Percentiles rank a stretch among this genome's conserved stretches.
Conservation (phyloP, 2,888 invertebrate species). For the Noctua janthina region DNA sequence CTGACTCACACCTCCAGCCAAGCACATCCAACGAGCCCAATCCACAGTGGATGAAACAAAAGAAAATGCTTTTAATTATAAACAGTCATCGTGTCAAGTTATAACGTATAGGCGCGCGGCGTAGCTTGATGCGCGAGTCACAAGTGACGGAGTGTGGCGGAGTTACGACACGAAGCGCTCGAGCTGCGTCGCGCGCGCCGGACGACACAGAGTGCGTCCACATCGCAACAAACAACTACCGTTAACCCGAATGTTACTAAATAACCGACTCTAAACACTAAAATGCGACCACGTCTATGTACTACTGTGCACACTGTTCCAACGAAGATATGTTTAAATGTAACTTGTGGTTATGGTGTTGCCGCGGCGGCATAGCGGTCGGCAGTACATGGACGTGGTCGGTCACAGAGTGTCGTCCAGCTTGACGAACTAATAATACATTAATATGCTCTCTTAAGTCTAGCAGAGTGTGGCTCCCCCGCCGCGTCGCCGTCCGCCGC, state of each 20-base stretch:
- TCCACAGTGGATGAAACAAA: conserved; percentile 91
- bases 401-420: conserved; percentile 41
- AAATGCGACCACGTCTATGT: conserved; percentile 28
- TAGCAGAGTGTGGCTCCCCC: conserved; percentile 41
- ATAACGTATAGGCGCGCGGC: conserved; percentile 39
- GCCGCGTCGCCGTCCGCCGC: conserved; percentile 59
- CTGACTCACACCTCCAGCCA: conserved; percentile 85
- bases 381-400: conserved; percentile 24
- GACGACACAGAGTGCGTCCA: conserved; percentile 4
- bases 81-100: conserved; percentile 66
- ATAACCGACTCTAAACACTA: conserved; percentile 42
- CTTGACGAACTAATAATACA: conserved; percentile 46
- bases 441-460: conserved; percentile 53
- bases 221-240: conserved; percentile 35
- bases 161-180: not conserved
- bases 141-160: not conserved
- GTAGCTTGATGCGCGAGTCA: not conserved
- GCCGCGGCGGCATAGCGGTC: not conserved
- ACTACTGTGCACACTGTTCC: conserved; percentile 2
- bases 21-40: conserved; percentile 87
- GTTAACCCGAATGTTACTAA: conserved; percentile 38
- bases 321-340: not conserved
- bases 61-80: conserved; percentile 88
- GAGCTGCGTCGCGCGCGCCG: conserved; percentile 27
- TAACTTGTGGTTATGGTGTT: not conserved